A percentile compares a stretch with the other conserved stretches of the same genome.
phyloP scores from a whole-genome alignment of 2,113 vertebrate species.

The Colinus virginianus region DNA sequence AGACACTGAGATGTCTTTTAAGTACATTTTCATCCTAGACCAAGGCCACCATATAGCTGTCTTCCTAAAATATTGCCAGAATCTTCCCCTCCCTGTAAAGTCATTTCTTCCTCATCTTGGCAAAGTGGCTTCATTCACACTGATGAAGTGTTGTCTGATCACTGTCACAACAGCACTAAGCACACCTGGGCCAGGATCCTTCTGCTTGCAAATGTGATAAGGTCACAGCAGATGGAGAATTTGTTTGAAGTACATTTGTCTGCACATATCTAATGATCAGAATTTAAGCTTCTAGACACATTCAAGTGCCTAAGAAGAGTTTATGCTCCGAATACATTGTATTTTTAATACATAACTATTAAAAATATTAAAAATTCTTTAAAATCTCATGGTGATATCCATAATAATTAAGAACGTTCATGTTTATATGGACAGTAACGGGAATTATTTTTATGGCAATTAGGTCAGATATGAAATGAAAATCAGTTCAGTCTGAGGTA shows the following conservation, averaged over 20 bases:
- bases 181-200: background rate
- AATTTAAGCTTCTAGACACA: background rate
- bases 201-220: background rate
- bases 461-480: background rate
- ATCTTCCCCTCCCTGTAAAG: background rate
- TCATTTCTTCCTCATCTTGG: background rate
- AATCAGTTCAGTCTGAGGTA: background rate
- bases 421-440: background rate
- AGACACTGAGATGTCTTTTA: background rate
- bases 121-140: accelerated
- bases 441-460: background rate
- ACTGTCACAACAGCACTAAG: background rate
- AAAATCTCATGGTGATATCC: background rate
- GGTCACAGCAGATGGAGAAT: background rate
- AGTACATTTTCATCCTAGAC: background rate
- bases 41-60: background rate
- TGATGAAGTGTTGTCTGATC: background rate
- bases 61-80: background rate
- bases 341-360: background rate
- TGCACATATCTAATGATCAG: background rate
- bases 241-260: background rate
- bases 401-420: background rate
- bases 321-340: background rate
- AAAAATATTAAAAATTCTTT: background rate
- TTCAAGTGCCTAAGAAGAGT: background rate